A percentile compares a stretch with the other conserved stretches of the same genome.
These are phyloP conservation scores for Bubalus kerabau DNA, from an alignment of 2,113 vertebrate species.

Conservation along the genomic window DNA sequence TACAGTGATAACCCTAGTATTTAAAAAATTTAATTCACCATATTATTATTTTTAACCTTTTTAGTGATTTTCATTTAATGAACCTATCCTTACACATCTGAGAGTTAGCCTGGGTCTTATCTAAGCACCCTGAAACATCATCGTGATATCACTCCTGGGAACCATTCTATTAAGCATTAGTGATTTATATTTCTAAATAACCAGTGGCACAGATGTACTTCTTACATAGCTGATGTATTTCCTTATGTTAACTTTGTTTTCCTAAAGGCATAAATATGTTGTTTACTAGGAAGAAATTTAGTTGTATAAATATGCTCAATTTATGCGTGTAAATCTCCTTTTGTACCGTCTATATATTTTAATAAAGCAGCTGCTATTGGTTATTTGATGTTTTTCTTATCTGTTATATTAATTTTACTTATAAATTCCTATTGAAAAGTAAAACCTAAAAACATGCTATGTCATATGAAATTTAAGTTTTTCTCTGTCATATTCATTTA, in stretches of 20 bases:
- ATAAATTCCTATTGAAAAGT: not conserved
- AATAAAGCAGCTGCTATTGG: conserved; percentile 20
- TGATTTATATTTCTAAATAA: conserved; percentile 69
- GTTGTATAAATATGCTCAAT: conserved; percentile 75
- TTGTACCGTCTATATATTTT: conserved; percentile 48
- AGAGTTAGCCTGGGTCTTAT: not conserved
- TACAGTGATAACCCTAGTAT: not conserved
- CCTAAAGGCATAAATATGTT: conserved; percentile 78
- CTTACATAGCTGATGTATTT: conserved; percentile 71
- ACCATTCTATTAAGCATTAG: conserved; percentile 50
- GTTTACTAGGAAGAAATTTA: conserved; percentile 72
- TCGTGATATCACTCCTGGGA: not conserved
- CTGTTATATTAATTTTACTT: conserved; percentile 1
- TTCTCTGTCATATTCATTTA: not conserved
- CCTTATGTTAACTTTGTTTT: conserved; percentile 78
- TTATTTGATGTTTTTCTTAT: conserved; percentile 1
- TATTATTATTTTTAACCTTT: conserved; percentile 1
- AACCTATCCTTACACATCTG: not conserved
- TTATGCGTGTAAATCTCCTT: conserved; percentile 65
- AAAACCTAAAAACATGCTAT: not conserved
- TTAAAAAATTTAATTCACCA: conserved; percentile 28
- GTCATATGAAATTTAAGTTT: not conserved
- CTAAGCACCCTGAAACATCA: not conserved
- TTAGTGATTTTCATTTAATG: conserved; percentile 29
- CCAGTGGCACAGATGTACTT: conserved; percentile 76